Base-by-base conservation (phyloP, 2,113 vertebrate species). In the Myocastor coypus region DNA sequence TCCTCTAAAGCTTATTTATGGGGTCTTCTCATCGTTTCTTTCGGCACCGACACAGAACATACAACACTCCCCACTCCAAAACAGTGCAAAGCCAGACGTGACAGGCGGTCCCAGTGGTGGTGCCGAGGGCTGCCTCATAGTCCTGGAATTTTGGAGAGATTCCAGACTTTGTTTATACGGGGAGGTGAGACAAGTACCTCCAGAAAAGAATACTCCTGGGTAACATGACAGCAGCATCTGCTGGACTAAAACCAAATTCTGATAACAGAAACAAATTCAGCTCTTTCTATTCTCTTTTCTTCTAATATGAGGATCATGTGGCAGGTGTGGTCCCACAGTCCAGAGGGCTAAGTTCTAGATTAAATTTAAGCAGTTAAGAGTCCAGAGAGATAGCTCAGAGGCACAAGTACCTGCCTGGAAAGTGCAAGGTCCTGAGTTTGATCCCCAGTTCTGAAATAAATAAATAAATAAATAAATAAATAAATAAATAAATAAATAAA, bases 111-210 rank as follows among this genome's bases (percentile, higher is more conserved):
- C 61, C 59, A 30, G n/a, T 26, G 86, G 34, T 17, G 0, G 14
- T 64, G 37, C n/a, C 19, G 46, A 42, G 77, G 89, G 37, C n/a
- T 88, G 37, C 64, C 52, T 59, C 28, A 77, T 3, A 32, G n/a
- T 81, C 80, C 32, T 8, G 84, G 83, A 83, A 63, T 86, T 66
- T 91, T 90, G 66, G 94, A 78, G 78, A 71, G 71, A 97, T 83
- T 94, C 92, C 95, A 75, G 83, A 73, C 59, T 63, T 68, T 66
- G 52, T 10, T 81, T 55, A 77, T n/a, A n/a, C 68, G 89, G 89
- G 57, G 86, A 96, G 32, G 85, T 81, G 61, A 63, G 37, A 30
- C 40, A 46, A 12, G 40, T 24, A 40, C 22, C 10, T 7, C 71
- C 6, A 42, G 22, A 50, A 87, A 85, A 86, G 78, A 94, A 85